Evolutionary conservation across 2,888 invertebrate genomes (phyloP), one percentile per base, ranked within the genome.

Genomic region (Hydriomena furcata): DNA sequence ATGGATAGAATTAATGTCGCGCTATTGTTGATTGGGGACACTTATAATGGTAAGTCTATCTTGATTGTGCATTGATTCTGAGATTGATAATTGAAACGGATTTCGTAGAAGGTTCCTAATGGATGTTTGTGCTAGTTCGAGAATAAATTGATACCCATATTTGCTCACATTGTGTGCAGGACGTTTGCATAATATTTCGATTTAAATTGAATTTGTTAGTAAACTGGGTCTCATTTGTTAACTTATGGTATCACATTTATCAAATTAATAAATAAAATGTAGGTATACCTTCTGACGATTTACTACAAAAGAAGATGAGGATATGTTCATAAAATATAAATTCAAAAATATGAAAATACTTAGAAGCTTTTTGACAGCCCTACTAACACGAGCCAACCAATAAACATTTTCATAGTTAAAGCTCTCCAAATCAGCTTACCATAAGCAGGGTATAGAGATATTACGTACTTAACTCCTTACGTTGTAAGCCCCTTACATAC

Each of bases 1-100:
- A 90, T 89, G 86, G 84, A 90, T 89, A 88, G 86, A 88, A 88
- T 87, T 86, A 86, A 86, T 88, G 88, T 88, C 86, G 78, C 77
- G 75, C 69, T 82, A 88, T 89, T 89, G 88, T 88, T 81, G 84
- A 86, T 87, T 85, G 87, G 87, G 77, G 88, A 87, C 88, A 86
- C 73, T 79, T 76, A 76, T 73, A 76, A 80, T 80, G 72, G 78
- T 69, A 67, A 61, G 67, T 71, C 73, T 65, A 69, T 72, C 75
- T 77, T 73, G 74, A 75, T 78, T 76, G 67, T 74, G 71, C 74
- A 75, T 80, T 82, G 83, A 82, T 79, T 77, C 66, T 62, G 58
- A 60, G 60, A 64, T 62, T 52, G 66, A 69, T 72, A 65, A 69
- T 70, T 68, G 66, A 72, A 72, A 68, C 58, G 66, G 68, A 60